phyloP scores from a whole-genome alignment of 2,797 vertebrate species.

The Triplophysa yarkandensis region DNA sequence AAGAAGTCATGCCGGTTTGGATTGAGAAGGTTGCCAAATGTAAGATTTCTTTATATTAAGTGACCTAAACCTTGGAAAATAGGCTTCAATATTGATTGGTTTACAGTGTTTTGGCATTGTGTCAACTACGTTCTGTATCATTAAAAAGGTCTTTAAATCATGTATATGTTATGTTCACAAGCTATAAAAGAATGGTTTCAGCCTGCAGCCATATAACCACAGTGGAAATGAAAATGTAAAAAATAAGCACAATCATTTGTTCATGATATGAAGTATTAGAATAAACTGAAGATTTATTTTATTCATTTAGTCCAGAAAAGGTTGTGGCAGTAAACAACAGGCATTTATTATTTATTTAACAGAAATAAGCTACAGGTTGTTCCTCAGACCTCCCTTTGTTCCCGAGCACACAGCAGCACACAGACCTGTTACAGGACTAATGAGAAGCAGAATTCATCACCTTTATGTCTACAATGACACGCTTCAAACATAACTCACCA shows the following conservation, averaged over 20 bases:
- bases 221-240: no score
- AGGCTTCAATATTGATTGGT: no score
- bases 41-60: no score
- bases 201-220: no score
- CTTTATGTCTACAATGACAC: slow-evolving; percentile 18
- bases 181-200: no score
- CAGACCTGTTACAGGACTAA: slow-evolving; percentile 9
- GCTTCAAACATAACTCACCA: slow-evolving; percentile 27
- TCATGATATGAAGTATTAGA: background rate
- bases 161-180: no score
- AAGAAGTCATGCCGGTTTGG: no score
- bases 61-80: no score
- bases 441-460: slow-evolving; percentile 19
- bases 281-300: background rate
- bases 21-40: no score
- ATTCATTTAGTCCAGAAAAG: slow-evolving; percentile 13
- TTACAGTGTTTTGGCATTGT: no score
- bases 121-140: no score
- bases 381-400: background rate
- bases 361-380: background rate
- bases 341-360: background rate
- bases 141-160: no score
- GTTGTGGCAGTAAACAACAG: background rate
- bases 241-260: background rate
- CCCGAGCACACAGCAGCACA: background rate